These are phyloP conservation scores for Yoshiicerus persimilis DNA, from an alignment of 1,140 invertebrate species.

Conservation along the genomic window DNA sequence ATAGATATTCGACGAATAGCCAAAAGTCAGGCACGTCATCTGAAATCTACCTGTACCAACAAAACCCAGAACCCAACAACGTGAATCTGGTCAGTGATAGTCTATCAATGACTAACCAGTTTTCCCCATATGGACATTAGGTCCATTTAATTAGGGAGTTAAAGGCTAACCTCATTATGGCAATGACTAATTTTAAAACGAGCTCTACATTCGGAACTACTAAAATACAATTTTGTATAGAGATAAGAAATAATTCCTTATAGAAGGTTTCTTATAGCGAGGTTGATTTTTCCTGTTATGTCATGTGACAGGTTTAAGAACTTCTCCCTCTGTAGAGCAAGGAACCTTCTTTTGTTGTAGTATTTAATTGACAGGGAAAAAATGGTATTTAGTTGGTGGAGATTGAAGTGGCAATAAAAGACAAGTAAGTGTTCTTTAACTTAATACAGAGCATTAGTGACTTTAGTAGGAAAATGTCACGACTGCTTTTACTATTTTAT, in stretches of 20 bases:
- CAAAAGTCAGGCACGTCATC: background rate
- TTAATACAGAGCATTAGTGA: background rate
- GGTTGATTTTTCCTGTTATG: too few species aligned
- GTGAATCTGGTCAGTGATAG: too few species aligned
- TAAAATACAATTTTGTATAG: background rate
- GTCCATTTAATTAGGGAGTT: background rate
- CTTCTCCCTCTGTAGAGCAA: background rate
- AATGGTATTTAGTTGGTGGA: background rate
- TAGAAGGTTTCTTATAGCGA: too few species aligned
- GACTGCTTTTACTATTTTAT: background rate
- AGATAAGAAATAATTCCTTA: too few species aligned
- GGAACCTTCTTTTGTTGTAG: background rate
- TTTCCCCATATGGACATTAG: background rate
- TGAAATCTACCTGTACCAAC: too few species aligned
- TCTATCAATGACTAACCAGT: background rate
- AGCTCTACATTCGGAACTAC: too few species aligned
- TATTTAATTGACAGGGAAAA: constrained; percentile 11
- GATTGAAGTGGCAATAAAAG: background rate
- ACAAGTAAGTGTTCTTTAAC: background rate
- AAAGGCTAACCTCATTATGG: background rate
- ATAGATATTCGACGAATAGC: background rate
- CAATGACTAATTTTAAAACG: too few species aligned
- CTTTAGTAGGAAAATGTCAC: background rate
- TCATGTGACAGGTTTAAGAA: background rate
- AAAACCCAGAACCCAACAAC: too few species aligned